These are phyloP conservation scores for Cydia pomonella DNA, from an alignment of 1,140 invertebrate genomes.

Conservation along the genomic window DNA sequence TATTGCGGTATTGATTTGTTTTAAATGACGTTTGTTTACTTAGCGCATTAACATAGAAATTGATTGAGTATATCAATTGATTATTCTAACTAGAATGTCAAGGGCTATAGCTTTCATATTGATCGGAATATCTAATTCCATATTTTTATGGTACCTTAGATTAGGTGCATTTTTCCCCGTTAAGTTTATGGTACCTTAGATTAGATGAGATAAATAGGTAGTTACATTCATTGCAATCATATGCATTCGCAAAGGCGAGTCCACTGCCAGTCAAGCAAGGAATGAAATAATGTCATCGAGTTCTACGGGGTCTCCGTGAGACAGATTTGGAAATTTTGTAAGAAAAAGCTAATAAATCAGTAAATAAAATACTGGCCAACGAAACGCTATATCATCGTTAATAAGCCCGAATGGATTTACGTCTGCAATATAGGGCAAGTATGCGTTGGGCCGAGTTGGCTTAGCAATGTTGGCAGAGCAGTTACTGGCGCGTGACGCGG, in stretches of 20 bases:
- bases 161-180: too few relatives aligned
- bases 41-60: not conserved
- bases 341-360: not conserved
- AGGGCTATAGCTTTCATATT: too few relatives aligned
- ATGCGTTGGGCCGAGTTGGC: constrained; percentile 1
- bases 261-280: too few relatives aligned
- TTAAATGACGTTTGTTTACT: not conserved
- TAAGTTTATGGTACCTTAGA: too few relatives aligned
- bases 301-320: too few relatives aligned
- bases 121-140: too few relatives aligned
- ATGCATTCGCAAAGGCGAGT: too few relatives aligned
- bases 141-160: too few relatives aligned
- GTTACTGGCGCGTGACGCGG: constrained; percentile 8
- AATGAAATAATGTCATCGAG: too few relatives aligned
- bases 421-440: constrained; percentile 17
- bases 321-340: too few relatives aligned
- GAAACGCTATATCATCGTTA: not conserved
- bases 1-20: constrained; percentile 12
- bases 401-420: not conserved
- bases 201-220: too few relatives aligned
- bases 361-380: not conserved
- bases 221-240: too few relatives aligned
- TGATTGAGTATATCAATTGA: not conserved
- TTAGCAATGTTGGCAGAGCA: constrained; percentile 1
- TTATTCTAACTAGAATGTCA: not conserved